phyloP scores from a whole-genome alignment of 2,113 vertebrate genomes.

The Percopsis transmontana region DNA sequence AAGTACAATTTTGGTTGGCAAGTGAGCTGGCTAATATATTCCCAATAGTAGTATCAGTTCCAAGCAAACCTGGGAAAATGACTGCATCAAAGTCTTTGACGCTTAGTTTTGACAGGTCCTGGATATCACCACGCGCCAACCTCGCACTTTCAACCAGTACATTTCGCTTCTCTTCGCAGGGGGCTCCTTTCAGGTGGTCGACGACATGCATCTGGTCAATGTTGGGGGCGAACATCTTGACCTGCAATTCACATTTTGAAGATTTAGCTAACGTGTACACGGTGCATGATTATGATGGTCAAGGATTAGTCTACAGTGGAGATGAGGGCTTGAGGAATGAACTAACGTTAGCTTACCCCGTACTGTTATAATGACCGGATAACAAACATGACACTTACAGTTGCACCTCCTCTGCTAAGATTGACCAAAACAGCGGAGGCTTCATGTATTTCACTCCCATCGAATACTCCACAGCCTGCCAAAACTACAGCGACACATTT shows the following conservation, averaged over 20 bases:
- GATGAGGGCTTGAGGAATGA: too few relatives aligned
- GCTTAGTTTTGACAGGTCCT: conserved; percentile 79
- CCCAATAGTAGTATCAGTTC: not conserved
- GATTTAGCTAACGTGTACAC: not conserved
- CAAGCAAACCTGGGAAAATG: conserved; percentile 76
- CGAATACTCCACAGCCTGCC: conserved; percentile 81
- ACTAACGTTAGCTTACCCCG: too few relatives aligned
- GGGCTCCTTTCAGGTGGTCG: conserved; percentile 80
- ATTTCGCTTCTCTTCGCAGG: conserved; percentile 80
- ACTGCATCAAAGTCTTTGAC: conserved; percentile 78
- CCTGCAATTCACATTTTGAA: not conserved
- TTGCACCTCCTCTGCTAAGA: conserved; percentile 75
- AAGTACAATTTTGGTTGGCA: not conserved
- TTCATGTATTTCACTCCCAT: conserved; percentile 78
- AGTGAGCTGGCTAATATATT: not conserved
- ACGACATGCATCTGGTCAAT: conserved; percentile 86
- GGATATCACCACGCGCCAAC: conserved; percentile 79
- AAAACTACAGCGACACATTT: conserved; percentile 81
- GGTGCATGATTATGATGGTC: too few relatives aligned
- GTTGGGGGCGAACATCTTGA: conserved; percentile 84
- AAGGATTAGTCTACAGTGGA: too few relatives aligned
- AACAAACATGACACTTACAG: conserved; percentile 56
- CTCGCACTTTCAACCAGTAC: conserved; percentile 83
- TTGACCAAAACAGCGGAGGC: conserved; percentile 78
- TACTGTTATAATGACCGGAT: not conserved